Conservation (phyloP, 2,113 vertebrate species). For the Lampris incognitus region DNA sequence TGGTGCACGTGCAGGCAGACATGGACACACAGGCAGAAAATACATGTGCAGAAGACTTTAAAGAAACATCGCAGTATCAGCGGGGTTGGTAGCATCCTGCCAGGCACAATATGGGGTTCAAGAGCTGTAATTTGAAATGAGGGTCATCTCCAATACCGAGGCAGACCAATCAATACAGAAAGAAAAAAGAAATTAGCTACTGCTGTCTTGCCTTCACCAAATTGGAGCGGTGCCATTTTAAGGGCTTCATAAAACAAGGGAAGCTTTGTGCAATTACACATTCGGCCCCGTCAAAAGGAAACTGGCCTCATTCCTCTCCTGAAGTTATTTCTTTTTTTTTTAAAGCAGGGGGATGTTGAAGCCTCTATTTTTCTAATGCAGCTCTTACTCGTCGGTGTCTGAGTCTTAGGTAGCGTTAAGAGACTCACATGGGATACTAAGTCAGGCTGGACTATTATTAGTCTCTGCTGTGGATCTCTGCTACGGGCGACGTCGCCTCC, state of each 20-base stretch:
- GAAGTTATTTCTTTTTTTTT: conserved; percentile 44
- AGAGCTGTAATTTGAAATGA: conserved; percentile 76
- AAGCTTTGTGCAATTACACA: conserved; percentile 55
- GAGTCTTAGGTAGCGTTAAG: conserved; percentile 72
- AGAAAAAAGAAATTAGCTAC: conserved; percentile 44
- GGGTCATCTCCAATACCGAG: conserved; percentile 62
- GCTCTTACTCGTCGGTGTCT: conserved; percentile 67
- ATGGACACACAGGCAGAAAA: background rate
- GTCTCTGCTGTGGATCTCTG: conserved; percentile 76
- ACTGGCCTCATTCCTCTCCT: conserved; percentile 26
- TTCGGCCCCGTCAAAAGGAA: conserved; percentile 54
- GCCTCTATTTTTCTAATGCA: conserved; percentile 58
- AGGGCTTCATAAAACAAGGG: conserved; percentile 67
- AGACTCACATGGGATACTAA: conserved; percentile 71
- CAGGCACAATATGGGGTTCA: conserved; percentile 44
- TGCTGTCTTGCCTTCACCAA: conserved; percentile 49
- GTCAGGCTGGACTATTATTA: conserved; percentile 80
- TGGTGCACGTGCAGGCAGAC: background rate
- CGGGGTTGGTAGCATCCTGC: conserved; percentile 39
- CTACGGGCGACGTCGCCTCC: conserved; percentile 74
- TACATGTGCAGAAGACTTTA: conserved; percentile 8
- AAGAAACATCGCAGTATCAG: conserved; percentile 30
- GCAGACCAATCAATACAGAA: conserved; percentile 68
- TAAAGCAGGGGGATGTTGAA: conserved; percentile 42
- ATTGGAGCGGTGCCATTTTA: conserved; percentile 59